Conservation (phyloP, 2,113 vertebrate species). For the Cyanocitta stelleri region DNA sequence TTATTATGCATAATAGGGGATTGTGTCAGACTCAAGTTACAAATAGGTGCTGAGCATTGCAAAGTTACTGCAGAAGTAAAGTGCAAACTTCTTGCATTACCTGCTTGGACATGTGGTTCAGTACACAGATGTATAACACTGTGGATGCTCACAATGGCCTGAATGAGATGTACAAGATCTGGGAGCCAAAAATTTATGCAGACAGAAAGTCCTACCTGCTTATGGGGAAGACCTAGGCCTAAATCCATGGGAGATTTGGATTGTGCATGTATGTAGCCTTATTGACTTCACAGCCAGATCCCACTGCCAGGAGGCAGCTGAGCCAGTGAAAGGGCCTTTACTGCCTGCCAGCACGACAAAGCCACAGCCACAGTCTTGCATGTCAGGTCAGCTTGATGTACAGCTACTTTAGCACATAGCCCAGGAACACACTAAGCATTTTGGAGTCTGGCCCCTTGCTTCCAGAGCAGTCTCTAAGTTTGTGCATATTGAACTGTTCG, state of each 20-base stretch:
- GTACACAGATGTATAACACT: not conserved
- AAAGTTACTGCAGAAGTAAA: not conserved
- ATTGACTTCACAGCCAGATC: not conserved
- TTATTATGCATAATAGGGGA: not conserved
- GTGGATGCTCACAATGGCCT: not conserved
- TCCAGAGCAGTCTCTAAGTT: not conserved
- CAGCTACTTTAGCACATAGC: not conserved
- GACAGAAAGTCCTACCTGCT: not conserved
- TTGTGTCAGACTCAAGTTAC: not conserved
- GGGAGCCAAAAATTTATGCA: not conserved
- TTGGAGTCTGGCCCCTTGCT: not conserved
- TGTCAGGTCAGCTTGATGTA: not conserved
- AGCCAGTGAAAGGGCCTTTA: not conserved
- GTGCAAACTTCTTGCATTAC: not conserved
- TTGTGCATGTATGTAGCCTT: rapidly evolving
- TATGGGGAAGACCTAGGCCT: not conserved
- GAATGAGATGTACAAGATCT: not conserved
- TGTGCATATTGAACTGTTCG: not conserved
- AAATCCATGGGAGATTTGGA: not conserved
- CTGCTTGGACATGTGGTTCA: not conserved
- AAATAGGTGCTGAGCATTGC: not conserved
- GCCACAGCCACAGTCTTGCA: not conserved
- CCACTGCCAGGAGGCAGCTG: not conserved
- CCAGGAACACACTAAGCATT: not conserved
- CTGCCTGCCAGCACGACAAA: not conserved